Conservation (phyloP, 53 echinoderm and acorn worm genomes). For the Astropecten irregularis region DNA sequence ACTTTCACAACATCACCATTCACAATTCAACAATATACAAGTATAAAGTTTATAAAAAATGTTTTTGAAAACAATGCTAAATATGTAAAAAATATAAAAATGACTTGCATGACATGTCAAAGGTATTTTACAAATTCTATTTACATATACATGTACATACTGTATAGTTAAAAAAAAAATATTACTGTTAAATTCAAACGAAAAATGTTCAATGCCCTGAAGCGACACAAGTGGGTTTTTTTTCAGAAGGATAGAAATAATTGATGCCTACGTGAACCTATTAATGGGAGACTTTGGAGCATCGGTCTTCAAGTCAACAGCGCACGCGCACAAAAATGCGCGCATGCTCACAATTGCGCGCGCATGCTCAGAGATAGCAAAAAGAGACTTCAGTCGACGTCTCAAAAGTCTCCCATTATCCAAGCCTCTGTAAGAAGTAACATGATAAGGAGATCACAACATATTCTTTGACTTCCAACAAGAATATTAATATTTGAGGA, state of each 20-base stretch:
- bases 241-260: neutral
- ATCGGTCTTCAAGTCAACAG: too few species aligned
- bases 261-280: neutral
- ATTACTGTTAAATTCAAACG: slow-evolving; percentile 33
- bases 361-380: too few species aligned
- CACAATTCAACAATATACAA: too few species aligned
- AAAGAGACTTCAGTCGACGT: too few species aligned
- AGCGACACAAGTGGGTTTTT: neutral
- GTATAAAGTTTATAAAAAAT: neutral
- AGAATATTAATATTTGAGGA: neutral
- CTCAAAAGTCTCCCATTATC: too few species aligned
- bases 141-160: slow-evolving; percentile 38
- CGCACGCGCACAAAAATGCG: too few species aligned
- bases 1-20: too few species aligned
- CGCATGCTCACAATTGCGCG: too few species aligned
- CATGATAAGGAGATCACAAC: neutral
- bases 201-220: slow-evolving; percentile 8
- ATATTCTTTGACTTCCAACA: neutral
- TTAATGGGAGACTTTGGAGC: too few species aligned
- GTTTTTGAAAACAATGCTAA: slow-evolving; percentile 29
- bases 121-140: slow-evolving; percentile 32
- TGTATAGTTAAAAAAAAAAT: slow-evolving; percentile 11
- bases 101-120: slow-evolving; percentile 35
- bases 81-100: slow-evolving; percentile 48
- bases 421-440: neutral